Evolutionary conservation across 2,797 vertebrate species (phyloP).

Genomic region (Rhynchonycteris naso): DNA sequence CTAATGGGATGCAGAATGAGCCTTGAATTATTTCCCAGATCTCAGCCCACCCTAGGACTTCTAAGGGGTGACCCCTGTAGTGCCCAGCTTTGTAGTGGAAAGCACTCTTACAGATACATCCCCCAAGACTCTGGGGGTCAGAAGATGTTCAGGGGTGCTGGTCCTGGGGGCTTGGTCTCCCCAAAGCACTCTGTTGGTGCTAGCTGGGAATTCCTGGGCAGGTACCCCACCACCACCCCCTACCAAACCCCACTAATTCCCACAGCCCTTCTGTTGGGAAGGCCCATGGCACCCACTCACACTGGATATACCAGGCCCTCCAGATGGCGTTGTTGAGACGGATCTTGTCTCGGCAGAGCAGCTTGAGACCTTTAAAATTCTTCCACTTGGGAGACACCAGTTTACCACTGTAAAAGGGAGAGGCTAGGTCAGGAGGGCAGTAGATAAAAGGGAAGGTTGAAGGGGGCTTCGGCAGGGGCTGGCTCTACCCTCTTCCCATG

Average conservation of each 20-base stretch:
- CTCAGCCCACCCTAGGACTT: neutral
- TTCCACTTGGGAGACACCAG: slow-evolving; percentile 99
- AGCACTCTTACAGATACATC: neutral
- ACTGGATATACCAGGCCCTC: slow-evolving; percentile 99
- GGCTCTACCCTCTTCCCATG: neutral
- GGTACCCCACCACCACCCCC: neutral
- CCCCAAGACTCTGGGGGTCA: neutral
- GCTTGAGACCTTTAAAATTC: slow-evolving; percentile 96
- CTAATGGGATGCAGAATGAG: neutral
- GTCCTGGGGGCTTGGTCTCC: neutral
- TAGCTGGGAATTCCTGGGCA: neutral
- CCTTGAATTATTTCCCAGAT: neutral
- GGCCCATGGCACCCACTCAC: slow-evolving; percentile 87
- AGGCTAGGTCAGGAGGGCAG: neutral
- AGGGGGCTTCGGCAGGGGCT: neutral
- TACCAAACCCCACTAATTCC: neutral
- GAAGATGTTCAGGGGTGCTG: neutral
- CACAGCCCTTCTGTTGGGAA: neutral
- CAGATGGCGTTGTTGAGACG: slow-evolving; percentile 99
- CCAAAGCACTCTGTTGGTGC: neutral
- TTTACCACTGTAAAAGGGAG: slow-evolving; percentile 89
- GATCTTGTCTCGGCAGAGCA: slow-evolving; percentile 98
- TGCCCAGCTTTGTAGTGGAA: neutral
- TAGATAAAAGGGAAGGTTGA: neutral
- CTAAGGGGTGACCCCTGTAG: neutral